Evolutionary conservation across 2,113 vertebrate genomes (phyloP), one percentile per base, ranked within the genome.

Genomic region (Trematocara nigrifrons): DNA sequence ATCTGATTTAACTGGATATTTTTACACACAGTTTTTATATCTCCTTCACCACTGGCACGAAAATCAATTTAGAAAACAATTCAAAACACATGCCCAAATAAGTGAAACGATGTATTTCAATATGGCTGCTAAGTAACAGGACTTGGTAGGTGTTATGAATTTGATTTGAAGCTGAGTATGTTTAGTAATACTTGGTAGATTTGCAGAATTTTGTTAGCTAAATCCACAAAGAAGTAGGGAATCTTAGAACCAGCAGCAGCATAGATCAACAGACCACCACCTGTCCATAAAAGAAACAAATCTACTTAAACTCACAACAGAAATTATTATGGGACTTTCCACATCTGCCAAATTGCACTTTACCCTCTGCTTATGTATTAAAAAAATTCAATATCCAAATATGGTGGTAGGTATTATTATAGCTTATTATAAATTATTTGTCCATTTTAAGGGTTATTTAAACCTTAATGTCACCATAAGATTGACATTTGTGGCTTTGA

Each of bases 361-460:
- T 69, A 42, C 0, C 10, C 38, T 42, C 35, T 42, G 4, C 0
- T 22, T 69, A 69, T 22, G 64, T 42, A 42, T 22, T 40, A 42
- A 6, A 66, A 66, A 42, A 69, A 22, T 5, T 22, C 11, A 5
- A 22, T 13, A 20, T 69, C 11, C 0, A 22, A 2, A 40, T 20
- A 69, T 0, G n/a, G 35, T 40, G 31, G 42, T 42, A 42, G 0
- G 10, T 22, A 45, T 45, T 26, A 16, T 71, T 22, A 6, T 26
- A 15, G 22, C 22, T 22, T 22, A 22, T 22, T 22, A 3, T 26
- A 2, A 71, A 69, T 42, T 5, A 69, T 22, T 69, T 11, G 20
- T 22, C n/a, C 11, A 71, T 42, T 71, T 71, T 71, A 71, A 45
- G 38, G 10, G 64, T 42, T 45, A 42, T 22, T 69, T 69, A 69